Evolutionary conservation across 2,797 vertebrate genomes (phyloP), one percentile per base, ranked within the genome.

Genomic region (Oryzias sinensis): DNA sequence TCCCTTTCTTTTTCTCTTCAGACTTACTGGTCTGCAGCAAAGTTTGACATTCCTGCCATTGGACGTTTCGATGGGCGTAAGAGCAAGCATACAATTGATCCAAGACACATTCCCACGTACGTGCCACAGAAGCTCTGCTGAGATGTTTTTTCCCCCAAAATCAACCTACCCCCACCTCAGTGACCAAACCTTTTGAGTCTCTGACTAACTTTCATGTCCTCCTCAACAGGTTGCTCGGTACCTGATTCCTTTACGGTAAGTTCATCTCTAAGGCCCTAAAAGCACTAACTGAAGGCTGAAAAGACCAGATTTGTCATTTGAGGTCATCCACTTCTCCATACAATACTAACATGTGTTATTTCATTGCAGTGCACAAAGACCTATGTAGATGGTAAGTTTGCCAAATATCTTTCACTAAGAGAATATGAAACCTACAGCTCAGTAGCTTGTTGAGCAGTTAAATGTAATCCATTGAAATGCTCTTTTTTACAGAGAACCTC

Each of bases 291-390:
- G 7, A 33, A 33, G 7, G 29, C 7, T 33, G 8, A 33, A 33
- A 16, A 43, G 49, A 18, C 18, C 37, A 15, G 20, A 24, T 33
- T 9, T 33, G 29, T 33, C 29, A 33, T 33, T 33, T 33, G 8
- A 33, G 7, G 8, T 33, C 7, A 33, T 33, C 29, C 9, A 33
- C 7, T 9, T 24, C 20, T 63, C 18, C 14, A 17, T 22, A 43
- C 42, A 2, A 5, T 18, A 54, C 27, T 73, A 57, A 76, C 33
- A 37, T 16, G 50, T 52, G 5, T 54, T 48, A n/a, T 16, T 70
- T 62, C 57, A 37, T 52, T 56, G 17, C 60, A 80, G 73, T 80
- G 72, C 66, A 64, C 63, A 20, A 40, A 43, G 24, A 70, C 59
- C 9, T 14, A 6, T 6, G 47, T 70, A 20, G 11, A 62, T 40